Base-by-base conservation (phyloP, 2,113 vertebrate species). In the Blennius ocellaris region DNA sequence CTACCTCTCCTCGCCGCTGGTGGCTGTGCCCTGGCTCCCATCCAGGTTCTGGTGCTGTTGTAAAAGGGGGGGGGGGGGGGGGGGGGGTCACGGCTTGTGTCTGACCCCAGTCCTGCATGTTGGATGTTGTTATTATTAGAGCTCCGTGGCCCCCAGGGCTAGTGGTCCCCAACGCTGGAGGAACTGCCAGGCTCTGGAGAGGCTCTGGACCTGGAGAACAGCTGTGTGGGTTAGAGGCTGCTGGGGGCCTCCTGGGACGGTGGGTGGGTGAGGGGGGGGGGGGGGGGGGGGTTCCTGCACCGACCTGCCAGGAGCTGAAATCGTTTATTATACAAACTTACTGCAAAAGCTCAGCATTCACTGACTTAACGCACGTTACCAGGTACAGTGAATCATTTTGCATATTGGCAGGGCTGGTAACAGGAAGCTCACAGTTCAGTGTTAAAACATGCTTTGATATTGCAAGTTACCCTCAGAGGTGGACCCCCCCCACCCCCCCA, bases 81-180 rank as follows among this genome's bases (percentile, higher is more conserved):
- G 93, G 81, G 93, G 90, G 92, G 94, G 96, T 96, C 96, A 95
- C 82, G 89, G 82, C 93, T 88, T 94, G 74, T 87, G 91, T 87
- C 77, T 96, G 96, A 97, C 96, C 96, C 93, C 85, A 86, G 92
- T 88, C 84, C 92, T 56, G 76, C 92, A 94, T 86, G 92, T 94
- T 96, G 94, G 96, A 96, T 96, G 95, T 96, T 96, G 95, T 97
- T 96, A 95, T 96, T 96, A 96, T 96, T 96, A 95, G 93, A 82
- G 88, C 88, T 89, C 80, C 72, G 73, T 93, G 92, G 92, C 93
- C 96, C 95, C 94, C 92, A 76, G 87, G 95, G 96, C 95, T 37
- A 76, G 92, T 92, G 81, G 92, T 95, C 93, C 94, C 93, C 80
- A 87, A 90, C 85, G 91, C 91, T 73, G 78, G 68, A 87, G 85